Evolutionary conservation across 2,113 vertebrate species (phyloP).

Genomic region (Dicrurus megarhynchus): DNA sequence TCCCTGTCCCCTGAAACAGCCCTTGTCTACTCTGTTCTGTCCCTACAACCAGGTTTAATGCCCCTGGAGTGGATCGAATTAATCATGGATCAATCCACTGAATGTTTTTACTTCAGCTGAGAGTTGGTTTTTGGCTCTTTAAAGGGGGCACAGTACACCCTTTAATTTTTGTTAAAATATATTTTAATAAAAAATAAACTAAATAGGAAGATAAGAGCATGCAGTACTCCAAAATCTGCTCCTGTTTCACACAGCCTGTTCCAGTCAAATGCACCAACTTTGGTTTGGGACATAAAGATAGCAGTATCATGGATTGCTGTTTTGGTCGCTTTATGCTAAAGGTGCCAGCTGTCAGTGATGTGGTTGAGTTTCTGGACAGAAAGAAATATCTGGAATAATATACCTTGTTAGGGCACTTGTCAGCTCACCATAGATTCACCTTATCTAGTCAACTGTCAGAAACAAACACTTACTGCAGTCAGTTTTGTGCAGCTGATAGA

Average conservation of each 20-base stretch:
- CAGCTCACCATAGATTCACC: not conserved
- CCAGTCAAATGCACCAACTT: not conserved
- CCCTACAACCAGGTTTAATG: not conserved
- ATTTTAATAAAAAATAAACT: not conserved
- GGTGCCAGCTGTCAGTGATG: not conserved
- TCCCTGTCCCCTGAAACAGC: not conserved
- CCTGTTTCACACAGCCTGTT: not conserved
- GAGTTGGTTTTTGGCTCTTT: not conserved
- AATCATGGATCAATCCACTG: not conserved
- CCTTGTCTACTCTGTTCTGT: not conserved
- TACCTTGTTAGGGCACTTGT: not conserved
- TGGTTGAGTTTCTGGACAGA: not conserved
- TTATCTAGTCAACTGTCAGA: conserved; percentile 7
- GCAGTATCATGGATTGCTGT: not conserved
- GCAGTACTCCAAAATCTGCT: not conserved
- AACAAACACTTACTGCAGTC: not conserved
- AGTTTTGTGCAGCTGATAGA: not conserved
- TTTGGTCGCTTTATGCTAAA: not conserved
- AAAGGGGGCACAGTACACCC: not conserved
- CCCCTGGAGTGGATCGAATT: not conserved
- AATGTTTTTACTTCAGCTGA: not conserved
- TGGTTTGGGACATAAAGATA: not conserved
- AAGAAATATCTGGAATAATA: not conserved
- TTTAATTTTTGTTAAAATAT: not conserved
- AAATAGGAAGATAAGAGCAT: not conserved